Evolutionary conservation across 2,888 invertebrate species (phyloP).

Genomic region (Agrotis exclamationis): DNA sequence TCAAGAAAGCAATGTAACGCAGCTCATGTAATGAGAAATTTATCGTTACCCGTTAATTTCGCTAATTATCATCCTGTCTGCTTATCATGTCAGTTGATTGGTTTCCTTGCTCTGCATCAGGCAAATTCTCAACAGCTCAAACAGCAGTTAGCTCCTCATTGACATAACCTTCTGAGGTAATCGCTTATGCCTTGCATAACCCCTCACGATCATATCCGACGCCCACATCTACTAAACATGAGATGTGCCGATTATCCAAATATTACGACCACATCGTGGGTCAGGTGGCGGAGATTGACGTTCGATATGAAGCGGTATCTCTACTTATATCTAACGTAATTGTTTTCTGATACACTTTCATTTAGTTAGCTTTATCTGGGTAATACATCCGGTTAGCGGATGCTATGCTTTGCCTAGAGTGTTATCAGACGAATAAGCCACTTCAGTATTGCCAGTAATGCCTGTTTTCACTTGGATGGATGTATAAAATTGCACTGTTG

Average conservation of each 20-base stretch:
- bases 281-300: conserved; percentile 70
- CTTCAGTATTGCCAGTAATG: not conserved
- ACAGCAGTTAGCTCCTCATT: not conserved
- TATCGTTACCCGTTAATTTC: not conserved
- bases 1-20: no score
- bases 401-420: conserved; percentile 14
- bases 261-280: conserved; percentile 78
- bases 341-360: conserved; percentile 63
- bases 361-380: conserved; percentile 43
- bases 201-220: conserved; percentile 63
- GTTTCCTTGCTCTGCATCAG: not conserved
- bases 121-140: not conserved
- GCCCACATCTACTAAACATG: conserved; percentile 70
- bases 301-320: conserved; percentile 57
- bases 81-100: not conserved
- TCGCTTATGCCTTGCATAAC: not conserved
- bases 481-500: no score
- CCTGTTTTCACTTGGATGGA: no score
- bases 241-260: conserved; percentile 72
- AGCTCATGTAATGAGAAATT: no score
- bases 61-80: not conserved
- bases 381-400: conserved; percentile 49
- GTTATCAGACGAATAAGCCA: not conserved
- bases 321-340: conserved; percentile 60
- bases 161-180: not conserved